A percentile compares a stretch with the other conserved stretches of the same genome.
Evolutionary conservation across 2,888 invertebrate genomes (phyloP).

Genomic region (Ecliptopera silaceata): DNA sequence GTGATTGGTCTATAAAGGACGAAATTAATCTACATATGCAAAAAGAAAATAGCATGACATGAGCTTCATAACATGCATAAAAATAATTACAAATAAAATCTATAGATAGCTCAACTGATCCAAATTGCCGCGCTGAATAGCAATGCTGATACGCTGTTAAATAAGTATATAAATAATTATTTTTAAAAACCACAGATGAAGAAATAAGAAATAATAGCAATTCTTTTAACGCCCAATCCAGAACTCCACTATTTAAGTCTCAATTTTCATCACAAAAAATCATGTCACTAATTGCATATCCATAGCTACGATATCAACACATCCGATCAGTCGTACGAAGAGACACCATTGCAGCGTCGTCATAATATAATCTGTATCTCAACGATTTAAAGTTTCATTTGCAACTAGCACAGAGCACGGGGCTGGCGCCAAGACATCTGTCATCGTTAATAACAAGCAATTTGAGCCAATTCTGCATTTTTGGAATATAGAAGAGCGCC

Average conservation of each 20-base stretch:
- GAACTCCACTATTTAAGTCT: conserved; percentile 38
- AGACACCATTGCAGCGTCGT: conserved; percentile 40
- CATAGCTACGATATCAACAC: conserved; percentile 75
- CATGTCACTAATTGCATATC: conserved; percentile 77
- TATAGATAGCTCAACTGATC: too few species aligned
- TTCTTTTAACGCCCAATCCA: conserved; percentile 4
- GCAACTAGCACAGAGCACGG: conserved; percentile 25
- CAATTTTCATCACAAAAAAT: conserved; percentile 51
- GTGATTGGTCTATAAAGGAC: too few species aligned
- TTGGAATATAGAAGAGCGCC: conserved; percentile 72
- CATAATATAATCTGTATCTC: conserved; percentile 41
- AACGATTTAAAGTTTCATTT: conserved; percentile 43
- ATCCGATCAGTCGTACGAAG: conserved; percentile 66
- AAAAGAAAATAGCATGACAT: too few species aligned
- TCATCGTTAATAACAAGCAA: conserved; percentile 82
- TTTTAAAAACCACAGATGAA: not conserved
- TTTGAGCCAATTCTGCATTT: conserved; percentile 81
- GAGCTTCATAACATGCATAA: too few species aligned
- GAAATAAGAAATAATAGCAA: not conserved
- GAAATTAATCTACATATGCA: too few species aligned
- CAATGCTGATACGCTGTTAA: too few species aligned
- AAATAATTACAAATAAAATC: too few species aligned
- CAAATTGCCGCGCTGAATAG: too few species aligned
- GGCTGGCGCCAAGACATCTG: conserved; percentile 80
- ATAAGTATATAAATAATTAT: not conserved